Base-by-base conservation (phyloP, 2,113 vertebrate species). In the Amblyornis subalaris region DNA sequence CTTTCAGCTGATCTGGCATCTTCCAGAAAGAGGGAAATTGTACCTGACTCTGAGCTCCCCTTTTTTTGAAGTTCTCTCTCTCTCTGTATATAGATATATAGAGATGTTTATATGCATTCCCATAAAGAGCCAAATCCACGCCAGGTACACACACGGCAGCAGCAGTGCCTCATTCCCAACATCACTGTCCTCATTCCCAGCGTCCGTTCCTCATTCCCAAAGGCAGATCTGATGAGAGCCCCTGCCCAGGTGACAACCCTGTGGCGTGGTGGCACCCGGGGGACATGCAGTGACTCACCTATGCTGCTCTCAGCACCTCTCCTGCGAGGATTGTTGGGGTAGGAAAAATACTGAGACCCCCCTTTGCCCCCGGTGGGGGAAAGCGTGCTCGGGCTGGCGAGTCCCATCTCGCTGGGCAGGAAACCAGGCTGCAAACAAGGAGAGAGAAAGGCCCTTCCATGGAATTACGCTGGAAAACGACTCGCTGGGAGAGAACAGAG, bases 311-410 rank as follows among this genome's bases (percentile, higher is more conserved):
- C 99, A 14, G 99, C 98, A 12, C 99, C 98, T 96, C 99, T 98
- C 96, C 99, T 98, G 84, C 99, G 98, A 90, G 99, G 97, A 92
- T 99, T 99, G 97, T 98, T 98, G 67, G 99, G 94, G 93, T 99
- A 99, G 12, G 99, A 97, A 94, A 99, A 99, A 97, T 98, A 99
- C 95, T 99, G 99, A 55, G 99, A 98, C 60, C 97, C 96, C 11
- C 98, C 98, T 96, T 99, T 99, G 54, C 98, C 90, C 51, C 98
- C 99, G 0, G 99, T 98, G 54, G 99, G 99, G 48, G 99, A 99
- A 89, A 99, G 98, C 0, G 99, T 98, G 97, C 99, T 98, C 0
- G 99, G 98, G 73, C 98, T 99, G 33, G 98, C 95, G 84, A 99
- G 99, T 53, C 98, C 97, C 96, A 99, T 98, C 69, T 99, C 99